Base-by-base conservation (phyloP, 2,113 vertebrate species). In the Dinomys branickii region DNA sequence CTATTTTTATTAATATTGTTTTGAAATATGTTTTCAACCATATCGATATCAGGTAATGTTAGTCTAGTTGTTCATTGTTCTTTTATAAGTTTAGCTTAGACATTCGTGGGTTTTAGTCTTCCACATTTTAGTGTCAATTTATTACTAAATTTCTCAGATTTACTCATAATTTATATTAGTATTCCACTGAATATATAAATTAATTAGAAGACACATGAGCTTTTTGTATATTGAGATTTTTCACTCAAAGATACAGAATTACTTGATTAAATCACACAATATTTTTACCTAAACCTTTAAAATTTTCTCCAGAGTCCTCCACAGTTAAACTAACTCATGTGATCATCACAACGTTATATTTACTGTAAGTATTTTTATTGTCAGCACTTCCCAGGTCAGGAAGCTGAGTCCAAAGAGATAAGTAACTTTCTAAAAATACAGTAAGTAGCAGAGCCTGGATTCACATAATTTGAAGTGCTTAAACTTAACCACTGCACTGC, bases 141-240 rank as follows among this genome's bases (percentile, higher is more conserved):
- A 44, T 94, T 80, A 88, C 33, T 88, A 91, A 75, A 20, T 85
- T 95, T 54, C n/a, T 82, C 38, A 50, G 61, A 80, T 35, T 2
- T 94, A 71, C 92, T 86, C 82, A 30, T 82, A 92, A 88, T 95
- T 85, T 89, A 6, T 67, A n/a, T 33, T 94, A 65, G 7, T 50
- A 77, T 92, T 78, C 6, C 14, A 86, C 8, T 89, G n/a, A 95
- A 54, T 89, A 71, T 50, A 9, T 94, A 52, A 85, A 85, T 69
- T 85, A 92, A 88, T 88, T 47, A 50, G 12, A 96, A 85, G 20
- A 92, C 17, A 85, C 41, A 67, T 44, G 41, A 88, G 33, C 35
- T 96, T 44, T 88, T 85, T 61, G 61, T 82, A 82, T 35, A 81
- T 54, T 59, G 56, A 84, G 50, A 82, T 17, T 28, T 59, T 96